Conservation (phyloP, 2,797 vertebrate species). For the Odontamblyopus rebecca region DNA sequence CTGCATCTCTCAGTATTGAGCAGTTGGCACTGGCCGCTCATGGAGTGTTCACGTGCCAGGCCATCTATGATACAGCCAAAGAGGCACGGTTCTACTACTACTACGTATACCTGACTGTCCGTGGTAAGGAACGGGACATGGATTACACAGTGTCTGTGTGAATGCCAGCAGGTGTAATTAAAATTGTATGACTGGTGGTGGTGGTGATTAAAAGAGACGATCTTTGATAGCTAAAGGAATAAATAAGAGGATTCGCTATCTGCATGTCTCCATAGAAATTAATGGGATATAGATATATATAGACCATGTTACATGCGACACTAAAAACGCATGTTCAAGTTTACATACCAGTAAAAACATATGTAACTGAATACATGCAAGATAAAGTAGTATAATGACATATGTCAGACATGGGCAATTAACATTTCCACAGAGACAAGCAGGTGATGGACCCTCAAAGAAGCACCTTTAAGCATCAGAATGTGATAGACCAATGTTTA, state of each 20-base stretch:
- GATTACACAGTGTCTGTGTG: neutral
- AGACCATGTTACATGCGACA: too few species aligned
- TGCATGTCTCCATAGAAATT: neutral
- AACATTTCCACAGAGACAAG: neutral
- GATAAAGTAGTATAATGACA: neutral
- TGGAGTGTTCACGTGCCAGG: conserved; percentile 90
- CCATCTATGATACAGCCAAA: conserved; percentile 69
- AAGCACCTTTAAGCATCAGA: neutral
- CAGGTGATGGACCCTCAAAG: neutral
- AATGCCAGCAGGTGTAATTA: neutral
- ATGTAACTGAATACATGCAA: too few species aligned
- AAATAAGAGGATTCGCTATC: neutral
- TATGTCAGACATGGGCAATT: neutral
- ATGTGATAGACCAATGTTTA: neutral
- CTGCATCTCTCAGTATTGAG: conserved; percentile 82
- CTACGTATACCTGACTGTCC: conserved; percentile 78
- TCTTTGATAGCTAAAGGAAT: neutral
- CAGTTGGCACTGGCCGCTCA: conserved; percentile 79
- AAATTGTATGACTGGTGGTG: too few species aligned
- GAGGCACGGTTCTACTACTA: conserved; percentile 77
- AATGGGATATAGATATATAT: neutral
- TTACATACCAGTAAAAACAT: too few species aligned
- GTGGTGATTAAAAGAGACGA: neutral
- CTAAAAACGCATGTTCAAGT: too few species aligned
- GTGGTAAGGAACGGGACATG: conserved; percentile 68